Percentiles rank a stretch among this genome's conserved stretches.
Conservation (phyloP, 2,888 invertebrate genomes). For the Caradrina clavipalpis region DNA sequence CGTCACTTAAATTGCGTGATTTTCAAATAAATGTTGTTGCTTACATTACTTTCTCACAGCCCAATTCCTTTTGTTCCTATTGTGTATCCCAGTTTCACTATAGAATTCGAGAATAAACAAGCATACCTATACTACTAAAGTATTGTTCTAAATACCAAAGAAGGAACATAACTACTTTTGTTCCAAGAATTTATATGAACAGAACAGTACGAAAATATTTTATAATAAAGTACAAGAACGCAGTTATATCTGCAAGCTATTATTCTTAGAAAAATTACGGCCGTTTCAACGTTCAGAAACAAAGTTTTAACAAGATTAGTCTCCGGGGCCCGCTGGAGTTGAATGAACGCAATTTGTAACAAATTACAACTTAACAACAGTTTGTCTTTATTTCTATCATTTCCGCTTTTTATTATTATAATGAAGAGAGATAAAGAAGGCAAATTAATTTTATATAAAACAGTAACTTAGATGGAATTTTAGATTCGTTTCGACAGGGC, state of each 20-base stretch:
- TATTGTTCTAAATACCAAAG: background rate
- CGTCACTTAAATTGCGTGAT: too few relatives aligned
- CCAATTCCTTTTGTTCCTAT: too few relatives aligned
- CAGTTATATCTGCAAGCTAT: slow-evolving; percentile 46
- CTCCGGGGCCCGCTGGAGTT: slow-evolving; percentile 66
- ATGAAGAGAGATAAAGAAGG: slow-evolving; percentile 35
- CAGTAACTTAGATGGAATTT: slow-evolving; percentile 37
- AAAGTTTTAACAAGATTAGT: slow-evolving; percentile 73
- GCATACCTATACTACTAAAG: background rate
- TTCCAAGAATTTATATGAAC: slow-evolving; percentile 15
- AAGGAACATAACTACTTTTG: background rate
- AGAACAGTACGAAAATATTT: slow-evolving; percentile 19
- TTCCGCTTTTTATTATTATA: slow-evolving; percentile 52
- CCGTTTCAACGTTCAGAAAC: slow-evolving; percentile 37
- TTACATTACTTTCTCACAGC: too few relatives aligned
- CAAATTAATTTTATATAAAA: slow-evolving; percentile 33
- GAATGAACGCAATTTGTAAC: slow-evolving; percentile 72
- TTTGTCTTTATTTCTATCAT: slow-evolving; percentile 64
- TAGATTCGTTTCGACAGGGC: slow-evolving; percentile 1
- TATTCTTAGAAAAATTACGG: slow-evolving; percentile 54
- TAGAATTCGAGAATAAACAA: background rate
- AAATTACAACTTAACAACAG: slow-evolving; percentile 68
- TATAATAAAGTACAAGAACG: slow-evolving; percentile 29
- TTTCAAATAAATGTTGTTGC: too few relatives aligned
- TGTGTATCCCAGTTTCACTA: too few relatives aligned